A percentile compares a stretch with the other conserved stretches of the same genome.
phyloP scores from a whole-genome alignment of 2,113 vertebrate genomes.

The Heliornis fulica region DNA sequence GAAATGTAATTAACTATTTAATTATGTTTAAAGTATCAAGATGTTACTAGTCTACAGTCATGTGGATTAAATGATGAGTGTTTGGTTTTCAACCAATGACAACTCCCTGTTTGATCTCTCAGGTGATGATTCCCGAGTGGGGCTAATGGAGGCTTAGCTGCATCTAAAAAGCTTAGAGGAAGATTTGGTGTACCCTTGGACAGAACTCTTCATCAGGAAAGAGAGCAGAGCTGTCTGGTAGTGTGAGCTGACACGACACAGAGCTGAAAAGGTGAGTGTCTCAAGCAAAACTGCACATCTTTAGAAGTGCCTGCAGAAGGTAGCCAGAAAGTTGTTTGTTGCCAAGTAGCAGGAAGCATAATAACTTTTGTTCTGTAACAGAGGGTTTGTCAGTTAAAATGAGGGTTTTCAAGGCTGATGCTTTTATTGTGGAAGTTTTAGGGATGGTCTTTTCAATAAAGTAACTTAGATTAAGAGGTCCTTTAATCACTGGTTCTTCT shows the following conservation, averaged over 20 bases:
- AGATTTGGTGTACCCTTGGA: rapidly evolving
- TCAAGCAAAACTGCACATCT: not conserved
- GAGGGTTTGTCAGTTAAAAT: not conserved
- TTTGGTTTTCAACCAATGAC: not conserved
- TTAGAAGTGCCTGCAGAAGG: not conserved
- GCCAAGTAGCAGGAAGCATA: not conserved
- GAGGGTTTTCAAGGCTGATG: not conserved
- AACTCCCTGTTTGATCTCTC: not conserved
- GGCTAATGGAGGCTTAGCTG: not conserved
- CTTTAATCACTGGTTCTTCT: not conserved
- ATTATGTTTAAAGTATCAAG: too few relatives aligned
- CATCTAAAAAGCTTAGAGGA: not conserved
- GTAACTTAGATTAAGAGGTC: not conserved
- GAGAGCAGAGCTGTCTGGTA: not conserved
- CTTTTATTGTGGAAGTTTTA: not conserved
- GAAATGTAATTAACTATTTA: not conserved
- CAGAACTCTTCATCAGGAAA: not conserved
- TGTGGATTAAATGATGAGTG: not conserved
- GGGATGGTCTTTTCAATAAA: not conserved
- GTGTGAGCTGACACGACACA: rapidly evolving
- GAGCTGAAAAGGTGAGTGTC: not conserved
- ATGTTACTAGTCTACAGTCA: not conserved
- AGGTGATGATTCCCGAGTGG: not conserved
- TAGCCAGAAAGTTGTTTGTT: not conserved
- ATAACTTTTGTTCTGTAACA: not conserved